Evolutionary conservation across 2,888 invertebrate genomes (phyloP).

Genomic region (Heliconius sara): DNA sequence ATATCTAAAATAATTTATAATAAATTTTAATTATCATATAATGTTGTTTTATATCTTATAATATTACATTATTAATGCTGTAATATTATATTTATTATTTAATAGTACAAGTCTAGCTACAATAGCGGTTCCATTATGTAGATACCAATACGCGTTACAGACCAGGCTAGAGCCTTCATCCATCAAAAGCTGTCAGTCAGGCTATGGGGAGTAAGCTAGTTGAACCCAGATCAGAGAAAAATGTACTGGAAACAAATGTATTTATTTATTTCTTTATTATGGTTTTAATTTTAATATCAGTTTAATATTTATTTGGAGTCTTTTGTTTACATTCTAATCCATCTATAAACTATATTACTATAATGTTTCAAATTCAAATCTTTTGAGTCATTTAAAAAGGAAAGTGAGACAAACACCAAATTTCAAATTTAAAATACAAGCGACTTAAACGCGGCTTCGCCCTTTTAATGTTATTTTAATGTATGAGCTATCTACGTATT

Average conservation of each 20-base stretch:
- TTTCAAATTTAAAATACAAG: no score
- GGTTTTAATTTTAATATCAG: neutral
- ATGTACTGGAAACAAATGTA: neutral
- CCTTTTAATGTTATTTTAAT: no score
- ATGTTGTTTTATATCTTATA: neutral
- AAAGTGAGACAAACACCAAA: no score
- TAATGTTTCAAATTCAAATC: no score
- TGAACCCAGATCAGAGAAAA: neutral
- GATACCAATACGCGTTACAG: slow-evolving; percentile 15
- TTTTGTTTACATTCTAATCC: neutral
- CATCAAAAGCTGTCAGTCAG: slow-evolving; percentile 27
- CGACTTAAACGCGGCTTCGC: no score
- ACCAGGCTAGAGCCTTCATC: slow-evolving; percentile 12
- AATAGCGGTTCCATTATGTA: slow-evolving; percentile 15
- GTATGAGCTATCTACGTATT: no score
- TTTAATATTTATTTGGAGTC: neutral
- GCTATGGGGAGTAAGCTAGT: slow-evolving; percentile 8
- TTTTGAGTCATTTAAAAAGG: no score
- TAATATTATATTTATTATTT: neutral
- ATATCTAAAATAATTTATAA: no score
- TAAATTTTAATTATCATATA: neutral
- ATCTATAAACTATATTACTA: no score
- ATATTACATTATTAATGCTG: neutral
- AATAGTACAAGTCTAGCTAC: slow-evolving; percentile 2
- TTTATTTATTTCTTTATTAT: neutral